Evolutionary conservation across 2,888 invertebrate species (phyloP), one percentile per base, ranked within the genome.

Genomic region (Drosophila mimica): DNA sequence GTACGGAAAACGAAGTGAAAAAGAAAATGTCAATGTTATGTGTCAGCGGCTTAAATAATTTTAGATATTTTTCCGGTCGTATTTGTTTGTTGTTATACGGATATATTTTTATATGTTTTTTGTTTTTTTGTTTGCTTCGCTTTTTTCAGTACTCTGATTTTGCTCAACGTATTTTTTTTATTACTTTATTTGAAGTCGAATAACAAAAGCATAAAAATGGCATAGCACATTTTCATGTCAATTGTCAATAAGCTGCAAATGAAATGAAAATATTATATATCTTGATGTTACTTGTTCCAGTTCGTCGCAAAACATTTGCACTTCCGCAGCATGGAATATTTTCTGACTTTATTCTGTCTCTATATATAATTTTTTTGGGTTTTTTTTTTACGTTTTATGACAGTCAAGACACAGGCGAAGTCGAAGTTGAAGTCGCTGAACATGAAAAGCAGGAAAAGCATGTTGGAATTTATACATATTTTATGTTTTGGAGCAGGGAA

Each of bases 191-290:
- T 89, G 83, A 76, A 82, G 76, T 72, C 73, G 73, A 85, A 87
- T 81, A 87, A 88, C 89, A 89, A 88, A 79, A 63, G 83, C 87
- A 82, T 89, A 83, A 88, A 86, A 66, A 59, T 28, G 60, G 34
- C 25, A 56, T 59, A 67, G 38, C 63, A 69, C 84, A 84, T 82
- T 86, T 91, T 83, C 90, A 90, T 90, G 90, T 90, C 89, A 91
- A 88, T 88, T 90, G 88, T 90, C 91, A 91, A 91, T 91, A 91
- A 91, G 91, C 88, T 90, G 91, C 86, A 88, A 90, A 88, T 88
- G 86, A 83, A 88, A 90, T 88, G 86, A 88, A 88, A 88, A 86
- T 90, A 88, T 90, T 90, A 82, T 89, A 74, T 89, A 74, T 81
- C 64, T 60, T 64, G 62, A 57, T 62, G 57, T 48, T 43, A 63